Evolutionary conservation across 2,888 invertebrate genomes (phyloP).

Genomic region (Achlya flavicornis): DNA sequence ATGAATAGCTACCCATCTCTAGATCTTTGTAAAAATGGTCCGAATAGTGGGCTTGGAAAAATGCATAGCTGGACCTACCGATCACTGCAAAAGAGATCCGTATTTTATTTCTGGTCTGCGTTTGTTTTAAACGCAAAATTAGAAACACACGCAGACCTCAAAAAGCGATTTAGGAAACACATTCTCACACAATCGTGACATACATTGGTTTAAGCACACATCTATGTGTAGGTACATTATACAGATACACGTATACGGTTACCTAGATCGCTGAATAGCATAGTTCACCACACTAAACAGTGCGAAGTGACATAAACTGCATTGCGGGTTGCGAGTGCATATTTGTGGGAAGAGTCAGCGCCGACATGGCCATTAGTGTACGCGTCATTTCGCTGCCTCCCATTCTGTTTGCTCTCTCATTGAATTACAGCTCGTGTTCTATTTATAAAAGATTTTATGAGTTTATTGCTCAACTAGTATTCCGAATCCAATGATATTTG

Average conservation of each 20-base stretch:
- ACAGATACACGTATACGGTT: not conserved
- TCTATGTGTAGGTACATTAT: not conserved
- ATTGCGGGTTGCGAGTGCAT: constrained; percentile 57
- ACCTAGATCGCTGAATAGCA: constrained; percentile 9
- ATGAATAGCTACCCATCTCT: no score
- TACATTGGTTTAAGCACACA: not conserved
- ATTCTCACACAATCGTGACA: no score
- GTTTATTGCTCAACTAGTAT: not conserved
- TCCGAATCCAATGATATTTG: not conserved
- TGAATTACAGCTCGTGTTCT: constrained; percentile 36
- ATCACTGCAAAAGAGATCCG: no score
- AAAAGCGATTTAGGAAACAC: no score
- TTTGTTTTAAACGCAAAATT: no score
- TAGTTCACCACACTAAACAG: constrained; percentile 35
- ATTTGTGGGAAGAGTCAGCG: constrained; percentile 46
- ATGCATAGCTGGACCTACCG: no score
- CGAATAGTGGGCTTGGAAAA: no score
- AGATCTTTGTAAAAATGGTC: no score
- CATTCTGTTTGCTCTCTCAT: constrained; percentile 37
- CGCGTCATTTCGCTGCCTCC: constrained; percentile 45
- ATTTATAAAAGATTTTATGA: constrained; percentile 9
- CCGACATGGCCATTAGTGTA: constrained; percentile 49
- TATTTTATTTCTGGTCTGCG: no score
- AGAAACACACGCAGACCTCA: no score
- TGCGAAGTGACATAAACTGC: constrained; percentile 54